Base-by-base conservation (phyloP, 1,140 invertebrate genomes). In the Zelostemma sp. region DNA sequence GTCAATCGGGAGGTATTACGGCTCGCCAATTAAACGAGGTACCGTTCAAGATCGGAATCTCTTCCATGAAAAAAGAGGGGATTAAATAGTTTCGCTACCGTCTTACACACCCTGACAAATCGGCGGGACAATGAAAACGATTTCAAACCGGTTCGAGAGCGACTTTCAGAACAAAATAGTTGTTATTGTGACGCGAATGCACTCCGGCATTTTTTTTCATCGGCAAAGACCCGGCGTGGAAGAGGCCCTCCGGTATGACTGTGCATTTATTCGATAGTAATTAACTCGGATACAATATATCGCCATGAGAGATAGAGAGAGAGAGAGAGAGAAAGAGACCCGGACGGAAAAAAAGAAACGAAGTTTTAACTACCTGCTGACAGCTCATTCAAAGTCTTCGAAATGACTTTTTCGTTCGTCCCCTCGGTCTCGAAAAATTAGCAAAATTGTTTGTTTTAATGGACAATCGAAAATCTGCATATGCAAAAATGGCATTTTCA, bases 71-170 rank as follows among this genome's bases (percentile, higher is more conserved):
- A 25, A 67, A 75, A 63, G 62, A 54, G 58, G 60, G 45, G 61
- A 74, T 77, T 82, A 82, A 8, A 82, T 80, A 80, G 77, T 81
- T 77, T 81, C 61, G 82, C 83, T 83, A 83, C 83, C 78, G 83
- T 81, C 73, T 85, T 82, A 80, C 80, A 79, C 78, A 80, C 77
- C 81, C 67, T 79, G 78, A 80, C 81, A 84, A 84, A 84, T 84
- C 77, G 80, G 58, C 33, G 31, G 73, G 64, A 85, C 82, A 84
- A 85, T 83, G 77, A 74, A 82, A 83, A 85, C 76, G 79, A 83
- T 85, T 83, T 83, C 71, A 68, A 72, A 72, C 72, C 64, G 62
- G 68, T 74, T 73, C 55, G 55, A 46, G 62, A 59, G 21, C 67
- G 66, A 73, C 64, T 83, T 80, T 82, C 70, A 73, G 72, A 72